phyloP scores from a whole-genome alignment of 2,113 vertebrate species.

The Aldabrachelys gigantea region DNA sequence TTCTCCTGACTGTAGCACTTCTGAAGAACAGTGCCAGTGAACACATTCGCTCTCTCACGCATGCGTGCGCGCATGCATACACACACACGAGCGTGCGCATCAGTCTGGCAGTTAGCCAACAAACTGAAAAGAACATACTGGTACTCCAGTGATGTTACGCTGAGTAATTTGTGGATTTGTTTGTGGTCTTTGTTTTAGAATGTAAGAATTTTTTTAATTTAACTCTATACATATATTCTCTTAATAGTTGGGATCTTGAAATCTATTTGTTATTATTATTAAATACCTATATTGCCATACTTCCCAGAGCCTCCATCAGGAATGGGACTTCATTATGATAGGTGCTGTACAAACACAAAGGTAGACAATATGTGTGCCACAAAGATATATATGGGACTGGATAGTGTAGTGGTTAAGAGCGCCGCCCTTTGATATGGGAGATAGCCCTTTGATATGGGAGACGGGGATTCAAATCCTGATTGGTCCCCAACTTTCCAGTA shows the following conservation, averaged over 20 bases:
- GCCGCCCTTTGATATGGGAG: too few relatives aligned
- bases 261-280: neutral
- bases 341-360: neutral
- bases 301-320: neutral
- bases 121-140: neutral
- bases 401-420: too few relatives aligned
- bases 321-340: neutral
- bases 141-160: neutral
- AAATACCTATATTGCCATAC: neutral
- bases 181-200: neutral
- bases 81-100: neutral
- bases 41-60: neutral
- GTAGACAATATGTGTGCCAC: neutral
- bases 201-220: neutral
- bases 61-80: accelerated
- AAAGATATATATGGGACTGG: neutral
- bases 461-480: too few relatives aligned
- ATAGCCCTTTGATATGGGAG: too few relatives aligned
- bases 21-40: neutral
- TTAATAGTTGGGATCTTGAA: neutral
- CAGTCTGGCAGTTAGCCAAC: neutral
- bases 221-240: neutral
- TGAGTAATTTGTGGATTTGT: neutral
- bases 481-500: too few relatives aligned
- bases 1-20: neutral